Base-by-base conservation (phyloP, 2,888 invertebrate genomes). In the Cylindroiulus punctatus region DNA sequence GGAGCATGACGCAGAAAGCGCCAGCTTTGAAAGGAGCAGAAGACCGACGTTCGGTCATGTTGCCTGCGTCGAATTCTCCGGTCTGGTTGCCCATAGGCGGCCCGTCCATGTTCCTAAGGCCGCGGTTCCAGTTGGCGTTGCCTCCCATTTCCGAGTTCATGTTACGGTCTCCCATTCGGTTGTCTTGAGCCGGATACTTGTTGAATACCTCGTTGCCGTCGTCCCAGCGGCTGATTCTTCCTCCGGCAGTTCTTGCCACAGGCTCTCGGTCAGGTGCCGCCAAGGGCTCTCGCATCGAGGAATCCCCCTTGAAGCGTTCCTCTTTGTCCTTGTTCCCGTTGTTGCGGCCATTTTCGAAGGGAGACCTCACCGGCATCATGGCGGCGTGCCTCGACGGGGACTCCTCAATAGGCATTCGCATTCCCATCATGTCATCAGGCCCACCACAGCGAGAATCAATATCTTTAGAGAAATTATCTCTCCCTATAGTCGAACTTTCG, bases 1-100 rank as follows among this genome's bases (percentile, higher is more conserved):
- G 92, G 7, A 96, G 92, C 89, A 95, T 94, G 1, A 97, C 93
- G 90, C 96, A 95, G 84, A 91, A 90, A 36, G 42, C 12, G 8
- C 19, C 19, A 83, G 86, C n/a, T 0, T 44, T 82, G 22, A 32
- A 36, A 19, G 36, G 30, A 1, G 36, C 32, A 7, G 85, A 32
- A 32, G 65, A 65, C 17, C 42, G 57, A 36, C 36, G 76, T 10
- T 32, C 42, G 10, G 4, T 36, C 26, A 32, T 32, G 44, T 26
- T 44, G n/a, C 47, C 47, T 17, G 44, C 84, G 17, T 44, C 26
- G 22, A 42, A 44, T 14, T 40, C 84, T 8, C 32, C 84, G 1
- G 44, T 22, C 32, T 19, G 84, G 19, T 85, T 85, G 85, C n/a
- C 22, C 26, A 47, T 4, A 0, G 7, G 42, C 19, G 40, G 32